Conservation (phyloP, 2,888 invertebrate species). For the Tetrapedia diversipes region DNA sequence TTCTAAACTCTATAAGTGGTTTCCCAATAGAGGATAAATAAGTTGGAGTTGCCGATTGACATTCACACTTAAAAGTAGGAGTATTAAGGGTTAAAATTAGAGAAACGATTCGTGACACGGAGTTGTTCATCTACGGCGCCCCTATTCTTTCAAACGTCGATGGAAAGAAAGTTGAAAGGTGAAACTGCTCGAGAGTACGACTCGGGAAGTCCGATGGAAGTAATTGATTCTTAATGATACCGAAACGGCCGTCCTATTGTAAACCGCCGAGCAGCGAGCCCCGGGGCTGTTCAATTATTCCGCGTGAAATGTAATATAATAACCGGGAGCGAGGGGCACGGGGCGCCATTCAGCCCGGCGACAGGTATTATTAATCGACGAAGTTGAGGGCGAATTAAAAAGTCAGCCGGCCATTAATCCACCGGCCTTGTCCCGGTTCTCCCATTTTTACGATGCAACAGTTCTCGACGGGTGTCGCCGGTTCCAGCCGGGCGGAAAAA, state of each 20-base stretch:
- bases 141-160: not conserved
- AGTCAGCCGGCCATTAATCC: slow-evolving; percentile 49
- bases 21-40: too few relatives aligned
- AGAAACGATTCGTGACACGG: not conserved
- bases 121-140: not conserved
- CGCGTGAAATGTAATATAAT: slow-evolving; percentile 26
- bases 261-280: not conserved
- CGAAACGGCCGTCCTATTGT: slow-evolving; percentile 2
- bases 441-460: slow-evolving; percentile 52
- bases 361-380: slow-evolving; percentile 52
- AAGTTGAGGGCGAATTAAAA: slow-evolving; percentile 50
- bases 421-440: slow-evolving; percentile 27
- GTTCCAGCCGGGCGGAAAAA: slow-evolving; percentile 35
- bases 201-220: slow-evolving; percentile 11
- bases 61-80: too few relatives aligned
- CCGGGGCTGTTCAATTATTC: slow-evolving; percentile 26
- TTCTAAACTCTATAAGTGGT: too few relatives aligned
- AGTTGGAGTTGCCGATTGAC: too few relatives aligned
- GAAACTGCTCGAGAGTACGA: not conserved
- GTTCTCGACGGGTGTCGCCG: slow-evolving; percentile 41
- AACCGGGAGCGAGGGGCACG: too few relatives aligned
- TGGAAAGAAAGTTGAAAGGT: not conserved
- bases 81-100: slow-evolving; percentile 4
- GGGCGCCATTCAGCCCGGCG: slow-evolving; percentile 27
- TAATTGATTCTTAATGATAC: slow-evolving; percentile 26